phyloP scores from a whole-genome alignment of 2,113 vertebrate species.

The Arenaria interpres region DNA sequence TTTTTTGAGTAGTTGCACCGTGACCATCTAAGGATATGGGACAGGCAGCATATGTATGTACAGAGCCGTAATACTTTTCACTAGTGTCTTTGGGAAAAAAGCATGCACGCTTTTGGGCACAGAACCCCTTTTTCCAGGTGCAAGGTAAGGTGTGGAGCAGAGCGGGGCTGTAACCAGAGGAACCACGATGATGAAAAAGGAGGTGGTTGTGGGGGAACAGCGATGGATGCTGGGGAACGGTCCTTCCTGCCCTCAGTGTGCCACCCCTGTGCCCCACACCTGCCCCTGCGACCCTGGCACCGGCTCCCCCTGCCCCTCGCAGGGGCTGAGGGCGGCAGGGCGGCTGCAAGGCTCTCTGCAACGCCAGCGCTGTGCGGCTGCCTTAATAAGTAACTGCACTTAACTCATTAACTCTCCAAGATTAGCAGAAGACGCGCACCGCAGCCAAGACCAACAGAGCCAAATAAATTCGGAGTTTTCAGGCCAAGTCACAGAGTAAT shows the following conservation, averaged over 20 bases:
- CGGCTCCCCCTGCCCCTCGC: not conserved
- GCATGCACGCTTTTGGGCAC: not conserved
- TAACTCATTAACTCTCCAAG: constrained; percentile 48
- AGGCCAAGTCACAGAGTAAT: constrained; percentile 8
- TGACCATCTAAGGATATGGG: fast-evolving
- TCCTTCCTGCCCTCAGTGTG: not conserved
- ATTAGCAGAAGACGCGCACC: not conserved
- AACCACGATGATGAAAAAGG: not conserved
- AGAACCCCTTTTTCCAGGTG: not conserved
- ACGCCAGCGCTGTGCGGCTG: not conserved
- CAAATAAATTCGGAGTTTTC: constrained; percentile 19
- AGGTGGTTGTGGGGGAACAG: not conserved
- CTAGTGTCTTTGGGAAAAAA: not conserved
- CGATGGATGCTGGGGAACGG: not conserved
- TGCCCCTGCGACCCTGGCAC: not conserved
- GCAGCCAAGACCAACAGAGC: constrained; percentile 11
- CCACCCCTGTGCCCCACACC: too few species aligned
- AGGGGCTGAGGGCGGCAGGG: not conserved
- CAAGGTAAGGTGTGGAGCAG: not conserved
- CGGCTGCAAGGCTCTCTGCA: not conserved
- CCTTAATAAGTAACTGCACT: constrained; percentile 10
- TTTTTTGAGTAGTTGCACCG: not conserved
- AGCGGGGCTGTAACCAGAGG: not conserved
- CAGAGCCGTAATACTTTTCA: not conserved
- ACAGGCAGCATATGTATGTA: not conserved